These are phyloP conservation scores for Acanthochromis polyacanthus DNA, from an alignment of 2,113 vertebrate species.

Conservation along the genomic window DNA sequence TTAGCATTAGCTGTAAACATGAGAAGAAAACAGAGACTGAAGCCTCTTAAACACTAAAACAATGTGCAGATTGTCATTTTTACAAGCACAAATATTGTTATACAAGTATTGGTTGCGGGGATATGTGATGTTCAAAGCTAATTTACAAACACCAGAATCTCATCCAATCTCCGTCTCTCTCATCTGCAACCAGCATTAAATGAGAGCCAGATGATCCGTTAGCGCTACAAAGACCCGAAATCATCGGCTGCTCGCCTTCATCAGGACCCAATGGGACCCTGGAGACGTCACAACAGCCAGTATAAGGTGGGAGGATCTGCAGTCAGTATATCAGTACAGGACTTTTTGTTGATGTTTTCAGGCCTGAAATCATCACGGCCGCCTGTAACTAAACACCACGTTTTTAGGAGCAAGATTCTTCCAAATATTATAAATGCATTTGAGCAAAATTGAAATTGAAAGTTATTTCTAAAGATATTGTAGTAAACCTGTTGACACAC, in stretches of 20 bases:
- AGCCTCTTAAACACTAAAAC: neutral
- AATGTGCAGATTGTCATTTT: neutral
- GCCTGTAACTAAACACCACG: no score
- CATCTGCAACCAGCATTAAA: slow-evolving; percentile 51
- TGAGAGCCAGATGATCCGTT: slow-evolving; percentile 71
- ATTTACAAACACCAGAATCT: slow-evolving; percentile 19
- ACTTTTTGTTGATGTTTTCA: no score
- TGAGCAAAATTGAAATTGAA: no score
- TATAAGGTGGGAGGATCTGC: slow-evolving; percentile 12
- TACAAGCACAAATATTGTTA: neutral
- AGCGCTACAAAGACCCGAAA: slow-evolving; percentile 44
- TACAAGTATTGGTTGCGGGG: neutral
- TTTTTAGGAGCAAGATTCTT: no score
- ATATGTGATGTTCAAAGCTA: neutral
- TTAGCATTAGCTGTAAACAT: slow-evolving; percentile 11
- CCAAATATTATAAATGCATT: no score
- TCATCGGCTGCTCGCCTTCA: slow-evolving; percentile 52
- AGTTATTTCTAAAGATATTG: no score
- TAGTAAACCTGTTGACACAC: no score
- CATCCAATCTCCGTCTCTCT: neutral
- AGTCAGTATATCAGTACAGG: no score
- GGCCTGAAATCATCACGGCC: no score
- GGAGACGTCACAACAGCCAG: slow-evolving; percentile 43
- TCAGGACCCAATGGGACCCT: slow-evolving; percentile 45
- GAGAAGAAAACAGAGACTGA: slow-evolving; percentile 5